These are phyloP conservation scores for Leptopilina drosophilae DNA, from an alignment of 2,888 invertebrate genomes.

Conservation along the genomic window DNA sequence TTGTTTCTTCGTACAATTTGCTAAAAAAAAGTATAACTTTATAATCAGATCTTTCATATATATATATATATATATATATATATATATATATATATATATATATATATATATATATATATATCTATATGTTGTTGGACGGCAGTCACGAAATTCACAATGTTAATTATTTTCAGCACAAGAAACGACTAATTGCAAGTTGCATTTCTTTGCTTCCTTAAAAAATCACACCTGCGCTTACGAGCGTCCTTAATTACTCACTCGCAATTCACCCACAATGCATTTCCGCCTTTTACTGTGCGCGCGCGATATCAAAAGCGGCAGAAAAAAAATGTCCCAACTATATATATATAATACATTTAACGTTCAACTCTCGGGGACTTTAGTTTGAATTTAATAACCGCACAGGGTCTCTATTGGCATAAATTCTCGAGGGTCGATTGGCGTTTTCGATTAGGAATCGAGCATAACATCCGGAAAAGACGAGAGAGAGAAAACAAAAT, in stretches of 20 bases:
- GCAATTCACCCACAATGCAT: constrained; percentile 34
- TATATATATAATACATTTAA: neutral
- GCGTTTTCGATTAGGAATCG: constrained; percentile 37
- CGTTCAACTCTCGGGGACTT: neutral
- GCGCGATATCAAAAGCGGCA: constrained; percentile 16
- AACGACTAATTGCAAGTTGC: constrained; percentile 37
- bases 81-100: too few relatives aligned
- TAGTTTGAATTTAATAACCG: constrained; percentile 23
- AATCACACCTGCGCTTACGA: constrained; percentile 33
- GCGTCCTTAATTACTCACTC: constrained; percentile 36
- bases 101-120: too few relatives aligned
- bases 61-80: too few relatives aligned
- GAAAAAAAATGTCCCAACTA: constrained; percentile 20
- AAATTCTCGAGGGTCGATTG: neutral
- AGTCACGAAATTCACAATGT: constrained; percentile 38
- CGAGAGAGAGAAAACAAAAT: constrained; percentile 45
- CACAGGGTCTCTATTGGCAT: constrained; percentile 20
- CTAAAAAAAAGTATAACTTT: neutral
- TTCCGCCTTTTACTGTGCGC: constrained; percentile 32
- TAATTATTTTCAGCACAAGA: constrained; percentile 29
- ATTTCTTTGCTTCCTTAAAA: constrained; percentile 35
- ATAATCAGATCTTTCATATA: neutral
- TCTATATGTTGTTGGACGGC: neutral
- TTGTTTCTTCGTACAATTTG: constrained; percentile 31
- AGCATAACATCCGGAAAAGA: constrained; percentile 54